Evolutionary conservation across 2,888 invertebrate species (phyloP), one percentile per base, ranked within the genome.

Genomic region (Schizotus pectinicornis): DNA sequence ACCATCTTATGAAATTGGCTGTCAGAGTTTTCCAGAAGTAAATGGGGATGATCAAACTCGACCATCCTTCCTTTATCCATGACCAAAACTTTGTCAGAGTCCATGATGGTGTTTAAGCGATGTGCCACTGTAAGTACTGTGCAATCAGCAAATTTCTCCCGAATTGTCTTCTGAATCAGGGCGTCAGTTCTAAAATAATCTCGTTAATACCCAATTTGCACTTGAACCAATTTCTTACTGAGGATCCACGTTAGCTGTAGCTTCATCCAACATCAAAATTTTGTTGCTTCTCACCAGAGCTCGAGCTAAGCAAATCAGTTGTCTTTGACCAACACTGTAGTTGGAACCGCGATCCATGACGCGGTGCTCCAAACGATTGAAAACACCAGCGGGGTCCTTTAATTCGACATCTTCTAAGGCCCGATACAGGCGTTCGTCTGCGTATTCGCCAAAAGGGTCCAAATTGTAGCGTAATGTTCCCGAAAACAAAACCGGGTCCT

Each of bases 71-170:
- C 96, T 5, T 87, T 85, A 72, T 94, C 91, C 87, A 96, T 89
- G 1, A 95, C 94, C 74, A 95, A 83, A 11, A 95, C 89, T 59
- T 89, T 85, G 80, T 95, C 93, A 0, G 92, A 93, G 79, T 96
- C 95, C 89, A 96, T 95, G 62, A 96, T 91, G 0, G 95, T 96
- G 76, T 95, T 89, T 22, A 97, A 82, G 37, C 96, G 85, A 80
- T 96, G 95, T 3, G 95, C 95, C 33, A 96, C 93, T 0, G 95
- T 95, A 35, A 96, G 79, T 6, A 96, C 94, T 0, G 95, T 94
- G 77, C 94, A 95, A 12, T 88, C 81, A 8, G 83, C 83, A 75
- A 95, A 95, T 72, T 91, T 90, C 36, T 82, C 83, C 53, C 94
- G 83, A 54, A 95, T 94, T 0, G 94, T 92, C 73, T 83, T 84